Evolutionary conservation across 2,113 vertebrate species (phyloP), one percentile per base, ranked within the genome.

Genomic region (Guaruba guarouba): DNA sequence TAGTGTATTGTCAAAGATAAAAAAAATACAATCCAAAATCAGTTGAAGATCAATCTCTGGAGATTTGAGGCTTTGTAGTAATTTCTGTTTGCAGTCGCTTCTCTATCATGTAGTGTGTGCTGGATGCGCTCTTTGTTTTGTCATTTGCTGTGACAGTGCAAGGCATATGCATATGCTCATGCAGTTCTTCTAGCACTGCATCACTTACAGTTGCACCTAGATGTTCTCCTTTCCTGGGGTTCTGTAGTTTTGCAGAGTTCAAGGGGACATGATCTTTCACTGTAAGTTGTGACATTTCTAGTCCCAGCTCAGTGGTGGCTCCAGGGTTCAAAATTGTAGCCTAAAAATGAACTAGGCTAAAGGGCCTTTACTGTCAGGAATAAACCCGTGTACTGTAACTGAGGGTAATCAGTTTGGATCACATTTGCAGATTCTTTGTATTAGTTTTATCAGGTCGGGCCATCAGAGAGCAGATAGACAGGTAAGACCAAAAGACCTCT

Each of bases 401-500:
- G 90, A 83, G 85, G 51, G 71, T 75, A 95, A 97, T 96, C 93
- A 48, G 64, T 88, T 93, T 66, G 67, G 93, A 93, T 93, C 31
- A 33, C n/a, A 22, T 87, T 94, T 2, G 14, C 97, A 96, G 97
- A 95, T 97, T 97, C 97, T 98, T 98, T 97, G 71, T 96, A 96
- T 97, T 97, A 97, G 83, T 88, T 97, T 98, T 98, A 98, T 98
- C 98, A 96, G 96, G 94, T 96, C 73, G 82, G 96, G 96, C 97
- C 98, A 96, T 98, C 98, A 82, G 43, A 79, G 96, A 98, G 90
- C 95, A 98, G 95, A 98, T 98, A 98, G 97, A 98, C 97, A 98
- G 98, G 98, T 98, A 98, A 98, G 98, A 98, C 98, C 41, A 61
- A 22, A 92, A 96, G 98, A 98, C 98, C 98, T 95, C 98, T 98